A percentile compares a stretch with the other conserved stretches of the same genome.
These are phyloP conservation scores for Dendrocincla fuliginosa DNA, from an alignment of 2,797 vertebrate species.

Conservation along the genomic window DNA sequence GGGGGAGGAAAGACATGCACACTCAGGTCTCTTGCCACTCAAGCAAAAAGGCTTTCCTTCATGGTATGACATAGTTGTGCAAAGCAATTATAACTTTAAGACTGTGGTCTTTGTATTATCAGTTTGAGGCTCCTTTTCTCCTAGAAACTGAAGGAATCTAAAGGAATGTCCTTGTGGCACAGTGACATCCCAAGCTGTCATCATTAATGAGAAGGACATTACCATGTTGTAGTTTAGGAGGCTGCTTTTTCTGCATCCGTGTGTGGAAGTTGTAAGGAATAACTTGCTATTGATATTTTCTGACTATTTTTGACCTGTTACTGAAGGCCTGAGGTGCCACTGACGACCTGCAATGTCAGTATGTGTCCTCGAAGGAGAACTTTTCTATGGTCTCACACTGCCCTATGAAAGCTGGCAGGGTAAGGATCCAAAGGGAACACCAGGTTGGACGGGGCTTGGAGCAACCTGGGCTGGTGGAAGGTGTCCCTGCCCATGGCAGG, in stretches of 20 bases:
- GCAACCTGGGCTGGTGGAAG: fast-evolving
- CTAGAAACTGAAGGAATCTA: not conserved
- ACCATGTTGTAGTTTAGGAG: fast-evolving
- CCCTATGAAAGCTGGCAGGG: not conserved
- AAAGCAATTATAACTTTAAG: not conserved
- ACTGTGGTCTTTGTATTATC: fast-evolving
- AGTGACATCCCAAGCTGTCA: too few relatives aligned
- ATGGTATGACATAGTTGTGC: fast-evolving
- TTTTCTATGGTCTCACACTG: not conserved
- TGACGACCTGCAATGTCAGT: not conserved
- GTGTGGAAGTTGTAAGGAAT: not conserved
- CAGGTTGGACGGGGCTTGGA: fast-evolving
- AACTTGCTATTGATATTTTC: not conserved
- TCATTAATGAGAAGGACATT: fast-evolving
- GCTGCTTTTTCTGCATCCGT: not conserved
- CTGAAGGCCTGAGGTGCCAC: not conserved
- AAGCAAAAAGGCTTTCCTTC: not conserved
- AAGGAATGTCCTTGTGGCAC: not conserved
- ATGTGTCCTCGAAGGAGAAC: not conserved
- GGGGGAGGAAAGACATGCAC: not conserved
- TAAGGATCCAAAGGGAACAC: not conserved
- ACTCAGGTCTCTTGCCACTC: not conserved
- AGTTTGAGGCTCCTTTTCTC: not conserved
- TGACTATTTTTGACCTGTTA: not conserved
- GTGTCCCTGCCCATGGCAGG: not conserved